phyloP scores from a whole-genome alignment of 2,888 invertebrate species.

The Drosophila picticornis region DNA sequence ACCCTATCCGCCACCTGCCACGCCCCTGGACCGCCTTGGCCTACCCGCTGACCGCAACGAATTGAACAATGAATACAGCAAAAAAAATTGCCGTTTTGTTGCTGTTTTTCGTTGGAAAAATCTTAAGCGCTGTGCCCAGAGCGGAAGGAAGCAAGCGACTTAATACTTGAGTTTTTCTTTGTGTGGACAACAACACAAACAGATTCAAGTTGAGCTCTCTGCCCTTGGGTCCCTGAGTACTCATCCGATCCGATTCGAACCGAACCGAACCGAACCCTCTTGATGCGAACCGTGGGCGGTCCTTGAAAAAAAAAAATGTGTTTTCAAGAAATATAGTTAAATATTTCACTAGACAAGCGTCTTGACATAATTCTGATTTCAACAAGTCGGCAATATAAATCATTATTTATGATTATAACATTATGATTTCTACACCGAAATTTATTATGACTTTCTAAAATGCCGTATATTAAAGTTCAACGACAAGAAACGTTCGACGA shows the following conservation, averaged over 20 bases:
- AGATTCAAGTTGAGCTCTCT: conserved; percentile 22
- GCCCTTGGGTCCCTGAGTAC: conserved; percentile 1
- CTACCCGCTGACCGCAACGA: conserved; percentile 1
- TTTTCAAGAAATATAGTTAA: conserved; percentile 1
- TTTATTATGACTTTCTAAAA: neutral
- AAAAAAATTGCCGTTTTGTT: neutral
- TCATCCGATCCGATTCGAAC: neutral
- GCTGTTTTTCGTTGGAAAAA: conserved; percentile 1
- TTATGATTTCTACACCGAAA: neutral
- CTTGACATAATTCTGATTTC: neutral
- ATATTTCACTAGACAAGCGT: neutral
- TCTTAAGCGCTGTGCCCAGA: neutral
- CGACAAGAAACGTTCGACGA: no score
- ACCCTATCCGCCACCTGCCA: neutral
- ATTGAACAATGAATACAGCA: conserved; percentile 1
- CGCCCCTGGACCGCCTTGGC: neutral
- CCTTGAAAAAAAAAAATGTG: neutral
- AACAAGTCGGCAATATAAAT: neutral
- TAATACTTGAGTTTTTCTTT: neutral
- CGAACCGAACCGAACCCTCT: conserved; percentile 13
- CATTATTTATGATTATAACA: neutral
- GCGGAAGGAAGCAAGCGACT: neutral
- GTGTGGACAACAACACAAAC: conserved; percentile 17
- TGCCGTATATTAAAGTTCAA: neutral
- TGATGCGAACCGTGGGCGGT: conserved; percentile 35